A percentile compares a stretch with the other conserved stretches of the same genome.
phyloP scores from a whole-genome alignment of 2,113 vertebrate species.

The Prietella phreatophila region DNA sequence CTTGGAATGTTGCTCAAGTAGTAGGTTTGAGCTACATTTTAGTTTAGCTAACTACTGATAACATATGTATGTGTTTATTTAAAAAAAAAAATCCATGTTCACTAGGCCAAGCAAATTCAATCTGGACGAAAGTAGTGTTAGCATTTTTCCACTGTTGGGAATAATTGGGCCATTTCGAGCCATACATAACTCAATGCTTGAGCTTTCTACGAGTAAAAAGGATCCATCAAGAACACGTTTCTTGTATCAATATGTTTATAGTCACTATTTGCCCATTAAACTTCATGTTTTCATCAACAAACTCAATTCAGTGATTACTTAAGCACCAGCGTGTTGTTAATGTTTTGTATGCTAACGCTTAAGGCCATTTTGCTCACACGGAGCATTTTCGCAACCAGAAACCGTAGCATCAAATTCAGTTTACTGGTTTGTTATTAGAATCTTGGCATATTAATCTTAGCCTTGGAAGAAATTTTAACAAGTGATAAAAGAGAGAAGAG shows the following conservation, averaged over 20 bases:
- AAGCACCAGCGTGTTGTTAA: constrained; percentile 49
- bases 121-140: neutral
- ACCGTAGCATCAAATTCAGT: constrained; percentile 1
- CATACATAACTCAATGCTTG: neutral
- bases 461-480: constrained; percentile 26
- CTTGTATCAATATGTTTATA: constrained; percentile 23
- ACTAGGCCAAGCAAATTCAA: neutral
- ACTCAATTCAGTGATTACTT: constrained; percentile 8
- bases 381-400: constrained; percentile 49
- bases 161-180: neutral
- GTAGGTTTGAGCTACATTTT: neutral
- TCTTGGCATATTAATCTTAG: constrained; percentile 3
- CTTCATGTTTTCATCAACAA: neutral
- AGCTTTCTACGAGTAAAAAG: neutral
- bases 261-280: neutral
- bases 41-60: neutral
- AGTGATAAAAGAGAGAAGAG: constrained; percentile 7
- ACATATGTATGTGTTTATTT: neutral
- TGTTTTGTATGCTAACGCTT: constrained; percentile 41
- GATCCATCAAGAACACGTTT: constrained; percentile 6
- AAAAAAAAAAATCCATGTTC: neutral
- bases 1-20: neutral
- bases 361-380: constrained; percentile 31
- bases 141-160: neutral
- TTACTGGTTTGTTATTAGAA: constrained; percentile 10